Base-by-base conservation (phyloP, 2,888 invertebrate species). In the Chloroclystis v-ata region DNA sequence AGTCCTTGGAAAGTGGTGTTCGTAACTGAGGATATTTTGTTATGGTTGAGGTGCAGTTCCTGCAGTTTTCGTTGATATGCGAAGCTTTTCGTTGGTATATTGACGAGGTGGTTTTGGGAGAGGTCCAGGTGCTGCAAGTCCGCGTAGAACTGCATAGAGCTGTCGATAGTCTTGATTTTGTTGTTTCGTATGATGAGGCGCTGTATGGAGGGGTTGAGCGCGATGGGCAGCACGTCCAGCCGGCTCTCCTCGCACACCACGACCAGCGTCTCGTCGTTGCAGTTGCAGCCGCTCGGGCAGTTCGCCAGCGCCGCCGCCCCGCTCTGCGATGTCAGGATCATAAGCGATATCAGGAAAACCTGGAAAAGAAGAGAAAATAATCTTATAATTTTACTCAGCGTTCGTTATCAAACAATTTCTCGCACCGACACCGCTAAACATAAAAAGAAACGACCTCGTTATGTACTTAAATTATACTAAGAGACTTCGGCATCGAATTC, bases 191-290 rank as follows among this genome's bases (percentile, higher is more conserved):
- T 91, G 61, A 95, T 93, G 65, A 96, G 90, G 43, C 95, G 90
- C 72, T 95, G 94, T 55, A 96, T 95, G 65, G 95, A 94, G 29
- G 97, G 97, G 84, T 97, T 97, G 55, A 97, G 89, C 1, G 96
- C 95, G 67, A 97, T 97, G 52, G 97, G 97, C 52, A 97, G 91
- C 43, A 96, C 95, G 82, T 96, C 96, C 52, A 97, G 89, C 60
- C 94, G 94, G 69, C 95, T 95, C 71, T 92, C 93, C 63, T 95
- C 92, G 82, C 97, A 97, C 59, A 92, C 92, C 38, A 96, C 97
- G 47, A 94, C 93, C 59, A 95, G 91, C 7, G 94, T 95, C 58
- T 95, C 95, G 72, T 97, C 97, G 82, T 97, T 94, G 87, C 97
- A 97, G 75, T 89, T 91, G 82, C 97, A 97, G 60, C 94, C 94